phyloP scores from a whole-genome alignment of 1,140 invertebrate species.

The Batillaria attramentaria region DNA sequence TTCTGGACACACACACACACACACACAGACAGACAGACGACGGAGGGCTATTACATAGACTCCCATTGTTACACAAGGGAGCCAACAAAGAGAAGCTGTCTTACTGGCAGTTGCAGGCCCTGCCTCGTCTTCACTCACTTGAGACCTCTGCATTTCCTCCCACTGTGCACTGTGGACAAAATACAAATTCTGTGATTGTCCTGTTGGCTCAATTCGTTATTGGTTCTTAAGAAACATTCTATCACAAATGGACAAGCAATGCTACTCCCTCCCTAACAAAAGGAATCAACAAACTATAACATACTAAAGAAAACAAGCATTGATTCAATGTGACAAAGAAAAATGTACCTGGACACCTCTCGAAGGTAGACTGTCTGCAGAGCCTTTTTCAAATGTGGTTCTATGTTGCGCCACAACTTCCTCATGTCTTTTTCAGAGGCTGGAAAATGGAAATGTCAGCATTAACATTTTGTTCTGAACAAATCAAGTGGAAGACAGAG shows the following conservation, averaged over 20 bases:
- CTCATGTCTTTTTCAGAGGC: slow-evolving; percentile 77
- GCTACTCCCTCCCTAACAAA: no score
- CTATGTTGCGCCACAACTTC: slow-evolving; percentile 84
- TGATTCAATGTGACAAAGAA: background rate
- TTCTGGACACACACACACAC: no score
- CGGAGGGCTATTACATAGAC: background rate
- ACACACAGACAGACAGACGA: slow-evolving; percentile 3
- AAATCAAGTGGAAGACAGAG: slow-evolving; percentile 20
- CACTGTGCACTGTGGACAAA: slow-evolving; percentile 57
- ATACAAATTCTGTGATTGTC: no score
- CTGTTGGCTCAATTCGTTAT: no score
- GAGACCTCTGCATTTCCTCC: slow-evolving; percentile 56
- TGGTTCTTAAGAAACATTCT: no score
- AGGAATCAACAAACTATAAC: no score
- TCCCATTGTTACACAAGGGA: background rate
- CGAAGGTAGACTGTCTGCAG: slow-evolving; percentile 85
- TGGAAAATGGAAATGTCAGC: slow-evolving; percentile 50
- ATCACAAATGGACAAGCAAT: no score
- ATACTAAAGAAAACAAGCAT: no score
- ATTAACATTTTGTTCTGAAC: no score
- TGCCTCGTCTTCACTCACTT: slow-evolving; percentile 19
- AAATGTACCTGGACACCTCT: slow-evolving; percentile 73
- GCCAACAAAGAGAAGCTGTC: background rate
- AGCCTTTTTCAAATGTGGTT: slow-evolving; percentile 81
- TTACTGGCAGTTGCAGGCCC: background rate